Evolutionary conservation across 2,888 invertebrate genomes (phyloP), one percentile per base, ranked within the genome.

Genomic region (Trichopria drosophilae): DNA sequence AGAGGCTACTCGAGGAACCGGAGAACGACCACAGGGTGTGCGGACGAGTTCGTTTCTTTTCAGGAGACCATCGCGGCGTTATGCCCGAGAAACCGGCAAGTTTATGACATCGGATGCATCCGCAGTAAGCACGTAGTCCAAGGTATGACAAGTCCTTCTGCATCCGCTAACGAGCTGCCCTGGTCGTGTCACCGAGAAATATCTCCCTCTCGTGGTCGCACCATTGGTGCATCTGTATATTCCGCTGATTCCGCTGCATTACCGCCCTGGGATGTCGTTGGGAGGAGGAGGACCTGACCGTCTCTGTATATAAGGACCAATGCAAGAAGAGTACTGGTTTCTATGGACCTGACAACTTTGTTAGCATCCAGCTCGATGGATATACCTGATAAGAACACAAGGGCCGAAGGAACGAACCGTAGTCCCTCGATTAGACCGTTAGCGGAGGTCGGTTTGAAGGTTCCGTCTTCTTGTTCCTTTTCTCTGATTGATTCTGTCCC

Each of bases 181-280:
- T 41, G 56, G 60, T 59, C 64, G 63, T 61, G 63, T 64, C 66
- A 62, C 55, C 63, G 59, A 65, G 69, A 67, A 67, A 65, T 67
- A 67, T 63, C 64, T 59, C 44, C 48, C 37, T 43, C 51, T 42
- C 48, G 51, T 51, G 51, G 53, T 49, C 41, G 55, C 53, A 53
- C 46, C 51, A 51, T 40, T 48, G 59, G 41, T 44, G 53, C 59
- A 64, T 64, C 62, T 60, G 61, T 59, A 64, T 62, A 51, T 40
- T 50, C 55, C 43, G n/a, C 6, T 41, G 49, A 41, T 28, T 49
- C 37, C 36, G 54, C 52, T 46, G n/a, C n/a, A n/a, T n/a, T n/a
- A 41, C 22, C 44, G 22, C 6, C 47, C 16, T 19, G 12, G 15
- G 22, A 15, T 29, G 29, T 31, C 23, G 12, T 16, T 23, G 23